These are phyloP conservation scores for Bothrops jararaca DNA, from an alignment of 2,113 vertebrate genomes.

Conservation along the genomic window DNA sequence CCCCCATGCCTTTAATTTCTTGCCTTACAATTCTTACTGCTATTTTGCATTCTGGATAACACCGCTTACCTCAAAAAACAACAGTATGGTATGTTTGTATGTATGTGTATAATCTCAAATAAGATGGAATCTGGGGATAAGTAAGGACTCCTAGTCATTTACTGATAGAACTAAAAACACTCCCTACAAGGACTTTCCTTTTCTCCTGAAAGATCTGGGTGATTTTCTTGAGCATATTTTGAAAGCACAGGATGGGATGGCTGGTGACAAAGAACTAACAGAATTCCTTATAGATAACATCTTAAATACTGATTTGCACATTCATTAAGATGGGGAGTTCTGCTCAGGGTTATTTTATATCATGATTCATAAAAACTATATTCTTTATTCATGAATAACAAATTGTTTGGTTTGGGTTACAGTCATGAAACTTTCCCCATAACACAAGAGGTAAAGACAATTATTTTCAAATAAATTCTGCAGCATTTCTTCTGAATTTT, in stretches of 20 bases:
- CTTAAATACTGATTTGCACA: not conserved
- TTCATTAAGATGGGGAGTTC: not conserved
- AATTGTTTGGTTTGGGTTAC: slow-evolving; percentile 41
- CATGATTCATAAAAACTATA: not conserved
- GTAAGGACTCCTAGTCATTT: not conserved
- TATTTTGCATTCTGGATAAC: not conserved
- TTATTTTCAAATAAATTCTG: not conserved
- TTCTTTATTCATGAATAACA: slow-evolving; percentile 20
- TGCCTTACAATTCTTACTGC: not conserved
- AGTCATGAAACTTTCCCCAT: slow-evolving; percentile 43
- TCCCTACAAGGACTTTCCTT: not conserved
- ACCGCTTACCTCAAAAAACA: not conserved
- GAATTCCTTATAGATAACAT: not conserved
- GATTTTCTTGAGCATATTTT: not conserved
- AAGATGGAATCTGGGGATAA: not conserved
- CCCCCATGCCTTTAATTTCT: not conserved
- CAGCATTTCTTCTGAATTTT: not conserved
- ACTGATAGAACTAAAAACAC: not conserved
- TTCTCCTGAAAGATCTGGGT: not conserved
- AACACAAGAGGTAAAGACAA: slow-evolving; percentile 36
- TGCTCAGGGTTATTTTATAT: not conserved
- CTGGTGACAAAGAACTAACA: not conserved
- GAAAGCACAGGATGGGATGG: not conserved
- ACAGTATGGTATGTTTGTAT: not conserved
- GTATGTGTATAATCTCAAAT: not conserved